These are phyloP conservation scores for Rattus rattus DNA, from an alignment of 2,113 vertebrate genomes.

Conservation along the genomic window DNA sequence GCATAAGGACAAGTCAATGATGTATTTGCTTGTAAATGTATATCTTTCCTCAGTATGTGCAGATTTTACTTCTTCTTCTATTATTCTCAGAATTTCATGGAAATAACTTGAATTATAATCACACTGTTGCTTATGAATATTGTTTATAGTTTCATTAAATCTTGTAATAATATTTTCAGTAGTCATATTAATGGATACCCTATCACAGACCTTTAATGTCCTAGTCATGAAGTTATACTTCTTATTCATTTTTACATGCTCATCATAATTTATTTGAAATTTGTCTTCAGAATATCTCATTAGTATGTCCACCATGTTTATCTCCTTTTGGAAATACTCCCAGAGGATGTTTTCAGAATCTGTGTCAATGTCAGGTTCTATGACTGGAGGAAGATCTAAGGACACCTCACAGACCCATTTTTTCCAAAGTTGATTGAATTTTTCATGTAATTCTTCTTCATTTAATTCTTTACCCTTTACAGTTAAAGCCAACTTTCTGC, in stretches of 20 bases:
- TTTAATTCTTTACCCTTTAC: conserved; percentile 68
- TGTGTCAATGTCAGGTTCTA: conserved; percentile 50
- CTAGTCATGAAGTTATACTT: accelerated
- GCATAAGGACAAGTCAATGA: conserved; percentile 76
- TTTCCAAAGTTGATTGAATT: conserved; percentile 81
- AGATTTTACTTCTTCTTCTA: conserved; percentile 65
- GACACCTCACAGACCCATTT: conserved; percentile 73
- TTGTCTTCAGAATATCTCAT: background rate
- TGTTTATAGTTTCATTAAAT: conserved; percentile 52
- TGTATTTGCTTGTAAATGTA: conserved; percentile 74
- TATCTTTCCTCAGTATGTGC: conserved; percentile 36
- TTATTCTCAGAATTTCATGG: conserved; percentile 70
- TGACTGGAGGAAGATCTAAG: background rate
- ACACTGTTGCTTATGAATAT: background rate
- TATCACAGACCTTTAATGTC: background rate
- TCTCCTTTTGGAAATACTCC: conserved; percentile 57
- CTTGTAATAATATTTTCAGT: background rate
- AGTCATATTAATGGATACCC: background rate
- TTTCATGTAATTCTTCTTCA: conserved; percentile 69
- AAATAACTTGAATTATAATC: conserved; percentile 78
- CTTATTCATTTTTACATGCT: conserved; percentile 30
- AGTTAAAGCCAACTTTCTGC: conserved; percentile 68
- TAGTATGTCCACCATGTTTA: conserved; percentile 2
- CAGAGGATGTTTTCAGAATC: conserved; percentile 75
- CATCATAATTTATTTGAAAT: conserved; percentile 55